Conservation (phyloP, 2,113 vertebrate genomes). For the Charina bottae region DNA sequence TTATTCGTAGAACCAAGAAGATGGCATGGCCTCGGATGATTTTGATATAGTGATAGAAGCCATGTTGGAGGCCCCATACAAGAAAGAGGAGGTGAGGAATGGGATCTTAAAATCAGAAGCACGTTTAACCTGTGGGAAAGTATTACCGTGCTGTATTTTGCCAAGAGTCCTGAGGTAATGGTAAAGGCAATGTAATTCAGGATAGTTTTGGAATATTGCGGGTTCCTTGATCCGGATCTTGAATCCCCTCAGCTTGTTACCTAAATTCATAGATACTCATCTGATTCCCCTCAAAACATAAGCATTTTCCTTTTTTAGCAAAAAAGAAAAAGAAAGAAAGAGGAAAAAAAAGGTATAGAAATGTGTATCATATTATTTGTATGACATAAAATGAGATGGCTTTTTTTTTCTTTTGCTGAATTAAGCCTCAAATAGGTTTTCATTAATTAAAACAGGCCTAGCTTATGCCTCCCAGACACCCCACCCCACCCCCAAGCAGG, state of each 20-base stretch:
- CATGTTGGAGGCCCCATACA: conserved; percentile 72
- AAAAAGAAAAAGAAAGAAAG: neutral
- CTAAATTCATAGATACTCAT: neutral
- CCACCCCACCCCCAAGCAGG: neutral
- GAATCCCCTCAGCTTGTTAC: no score
- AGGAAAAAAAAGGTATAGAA: neutral
- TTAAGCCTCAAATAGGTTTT: neutral
- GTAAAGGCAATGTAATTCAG: neutral
- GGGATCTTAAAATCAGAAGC: neutral
- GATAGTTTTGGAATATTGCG: neutral
- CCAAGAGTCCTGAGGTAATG: neutral
- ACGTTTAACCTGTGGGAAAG: neutral
- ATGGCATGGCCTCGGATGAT: conserved; percentile 65
- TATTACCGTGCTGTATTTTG: neutral
- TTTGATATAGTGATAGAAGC: conserved; percentile 74
- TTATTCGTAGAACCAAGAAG: conserved; percentile 43
- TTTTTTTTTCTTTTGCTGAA: neutral
- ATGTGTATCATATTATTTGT: neutral
- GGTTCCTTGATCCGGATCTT: neutral
- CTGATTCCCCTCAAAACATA: no score
- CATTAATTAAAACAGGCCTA: neutral
- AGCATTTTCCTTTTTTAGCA: neutral
- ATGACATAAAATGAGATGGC: neutral
- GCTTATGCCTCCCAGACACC: neutral
- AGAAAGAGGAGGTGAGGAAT: conserved; percentile 69